Percentiles rank a stretch among this genome's conserved stretches.
Conservation (phyloP, 2,113 vertebrate genomes). For the Nothocercus julius region DNA sequence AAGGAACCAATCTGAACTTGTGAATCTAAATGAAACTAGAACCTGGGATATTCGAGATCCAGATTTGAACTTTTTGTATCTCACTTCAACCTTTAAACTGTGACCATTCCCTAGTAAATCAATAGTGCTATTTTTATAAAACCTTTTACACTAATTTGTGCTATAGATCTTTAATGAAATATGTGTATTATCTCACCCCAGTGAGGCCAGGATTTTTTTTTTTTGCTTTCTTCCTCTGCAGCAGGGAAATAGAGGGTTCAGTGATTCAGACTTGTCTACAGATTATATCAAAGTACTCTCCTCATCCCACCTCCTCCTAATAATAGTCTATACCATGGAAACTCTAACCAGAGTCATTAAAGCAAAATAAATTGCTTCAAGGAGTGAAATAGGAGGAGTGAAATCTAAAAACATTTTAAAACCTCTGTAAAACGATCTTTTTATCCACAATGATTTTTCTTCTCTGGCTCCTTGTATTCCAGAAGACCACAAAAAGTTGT, state of each 20-base stretch:
- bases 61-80: background rate
- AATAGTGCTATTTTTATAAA: background rate
- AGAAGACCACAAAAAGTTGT: background rate
- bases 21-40: background rate
- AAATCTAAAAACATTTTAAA: background rate
- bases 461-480: background rate
- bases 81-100: background rate
- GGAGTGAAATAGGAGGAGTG: background rate
- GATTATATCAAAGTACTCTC: background rate
- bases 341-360: background rate
- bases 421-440: background rate
- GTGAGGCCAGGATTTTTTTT: background rate
- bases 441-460: background rate
- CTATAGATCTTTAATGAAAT: background rate
- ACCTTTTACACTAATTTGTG: background rate
- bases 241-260: background rate
- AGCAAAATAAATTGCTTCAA: background rate
- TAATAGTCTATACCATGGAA: background rate
- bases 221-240: background rate
- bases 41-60: background rate
- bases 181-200: background rate
- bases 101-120: background rate
- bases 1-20: background rate
- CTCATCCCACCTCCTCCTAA: background rate
- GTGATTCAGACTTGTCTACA: background rate